Conservation (phyloP, 2,888 invertebrate genomes). For the Schizaphis graminum region DNA sequence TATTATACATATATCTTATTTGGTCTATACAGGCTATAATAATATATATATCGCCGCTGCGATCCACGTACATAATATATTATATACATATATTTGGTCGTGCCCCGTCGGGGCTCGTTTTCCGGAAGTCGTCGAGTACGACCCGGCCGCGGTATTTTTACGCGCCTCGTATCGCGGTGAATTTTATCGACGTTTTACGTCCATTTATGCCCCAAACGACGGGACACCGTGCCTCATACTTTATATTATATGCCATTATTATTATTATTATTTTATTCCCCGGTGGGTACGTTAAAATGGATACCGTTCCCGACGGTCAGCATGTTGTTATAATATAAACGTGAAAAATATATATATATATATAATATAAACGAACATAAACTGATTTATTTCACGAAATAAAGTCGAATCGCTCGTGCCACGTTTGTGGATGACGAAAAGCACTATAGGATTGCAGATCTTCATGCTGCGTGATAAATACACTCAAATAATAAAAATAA, state of each 20-base stretch:
- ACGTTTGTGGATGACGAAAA: not conserved
- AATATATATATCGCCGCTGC: not conserved
- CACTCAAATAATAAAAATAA: not conserved
- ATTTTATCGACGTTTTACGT: slow-evolving; percentile 50
- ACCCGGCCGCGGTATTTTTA: not conserved
- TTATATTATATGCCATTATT: not conserved
- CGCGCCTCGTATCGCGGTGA: not conserved
- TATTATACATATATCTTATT: not conserved
- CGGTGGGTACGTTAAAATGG: not conserved
- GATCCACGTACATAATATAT: too few species aligned
- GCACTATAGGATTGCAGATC: not conserved
- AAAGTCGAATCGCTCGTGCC: not conserved
- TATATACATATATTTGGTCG: not conserved
- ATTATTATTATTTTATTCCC: slow-evolving; percentile 1
- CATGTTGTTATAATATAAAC: not conserved
- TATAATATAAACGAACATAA: not conserved
- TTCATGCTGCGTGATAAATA: not conserved
- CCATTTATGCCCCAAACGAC: slow-evolving; percentile 27
- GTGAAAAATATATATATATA: not conserved
- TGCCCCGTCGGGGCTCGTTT: slow-evolving; percentile 27
- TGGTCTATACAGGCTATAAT: not conserved
- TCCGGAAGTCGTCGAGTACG: not conserved
- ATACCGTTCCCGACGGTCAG: not conserved
- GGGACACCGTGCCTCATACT: not conserved
- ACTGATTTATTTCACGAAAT: not conserved